Base-by-base conservation (phyloP, 2,888 invertebrate species). In the Girardia tigrina region DNA sequence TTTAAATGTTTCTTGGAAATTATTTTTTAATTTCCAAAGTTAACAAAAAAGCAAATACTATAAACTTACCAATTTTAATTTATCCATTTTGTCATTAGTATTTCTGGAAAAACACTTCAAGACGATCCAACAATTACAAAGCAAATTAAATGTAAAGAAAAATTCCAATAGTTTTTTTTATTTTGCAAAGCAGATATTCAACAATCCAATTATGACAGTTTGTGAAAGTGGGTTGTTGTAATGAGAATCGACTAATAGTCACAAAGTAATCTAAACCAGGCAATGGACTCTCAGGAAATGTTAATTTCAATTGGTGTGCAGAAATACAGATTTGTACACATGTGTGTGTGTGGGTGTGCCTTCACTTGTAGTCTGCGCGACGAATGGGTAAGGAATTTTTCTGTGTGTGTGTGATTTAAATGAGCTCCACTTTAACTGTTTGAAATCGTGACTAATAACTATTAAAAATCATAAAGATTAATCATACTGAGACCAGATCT, bases 231-330 rank as follows among this genome's bases (percentile, higher is more conserved):
- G n/a, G n/a, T 2, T 20, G 4, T 23, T 56, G n/a, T 56, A 56
- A 20, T 56, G 6, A 56, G 23, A 56, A 56, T 56, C n/a, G 56
- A 56, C 56, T 56, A 56, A 56, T 56, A n/a, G 23, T 12, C n/a
- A 56, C 4, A 56, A 16, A n/a, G n/a, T n/a, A n/a, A 8, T 20
- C 4, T 56, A 56, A 56, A 56, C 6, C 56, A 56, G n/a, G 56
- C 56, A 56, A 56, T 56, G 56, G 56, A 23, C n/a, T 56, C 23
- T 56, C 56, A 56, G 56, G 56, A 56, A 56, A 23, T 56, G 56
- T 56, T 56, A 23, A 56, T 56, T 56, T 56, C 56, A 56, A 56
- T 56, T 56, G 56, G 56, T 56, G 56, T 56, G 56, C 23, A 56
- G 4, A 56, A 56, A 56, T 12, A 56, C 4, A 6, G n/a, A 4